Evolutionary conservation across 2,888 invertebrate species (phyloP), one percentile per base, ranked within the genome.

Genomic region (Brachynemurus nebulosus): DNA sequence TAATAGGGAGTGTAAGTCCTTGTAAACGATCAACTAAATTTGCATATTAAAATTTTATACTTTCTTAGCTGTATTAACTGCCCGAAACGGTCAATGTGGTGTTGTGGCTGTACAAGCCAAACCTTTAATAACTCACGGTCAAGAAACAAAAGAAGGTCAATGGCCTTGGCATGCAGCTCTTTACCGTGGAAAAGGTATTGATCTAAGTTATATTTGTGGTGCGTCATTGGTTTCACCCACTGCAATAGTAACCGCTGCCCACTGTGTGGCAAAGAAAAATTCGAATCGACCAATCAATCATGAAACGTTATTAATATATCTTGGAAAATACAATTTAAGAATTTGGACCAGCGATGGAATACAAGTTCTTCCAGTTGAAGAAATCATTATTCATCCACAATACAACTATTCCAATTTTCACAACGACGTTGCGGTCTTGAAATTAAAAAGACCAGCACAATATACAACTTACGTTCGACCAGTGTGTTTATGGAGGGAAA

Each of bases 131-230:
- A 71, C 76, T 4, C 67, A 72, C 49, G 78, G 77, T 0, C 67
- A 70, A 19, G 67, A 68, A 1, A 75, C 76, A 0, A 56, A 67
- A 25, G 72, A 73, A 46, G 78, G 76, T 0, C 74, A 78, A 52
- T 78, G 75, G 70, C 79, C 79, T 0, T 80, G 79, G 79, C 78
- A 78, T 58, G 74, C 73, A 8, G 78, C 78, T 0, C 57, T 78
- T 0, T 79, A 77, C 55, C 71, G 72, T 51, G 69, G 73, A 1
- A 55, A 53, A 50, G 58, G 59, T 2, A 57, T 58, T 18, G 59
- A 62, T 45, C 44, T 64, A 20, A 57, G 55, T 4, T 64, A 63
- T 47, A 59, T 58, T 23, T 64, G 64, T 44, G 63, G 63, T 2
- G 62, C 56, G 5, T 57, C 60, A 1, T 51, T 64, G 11, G 54